phyloP scores from a whole-genome alignment of 2,113 vertebrate species.

The Vimba vimba region DNA sequence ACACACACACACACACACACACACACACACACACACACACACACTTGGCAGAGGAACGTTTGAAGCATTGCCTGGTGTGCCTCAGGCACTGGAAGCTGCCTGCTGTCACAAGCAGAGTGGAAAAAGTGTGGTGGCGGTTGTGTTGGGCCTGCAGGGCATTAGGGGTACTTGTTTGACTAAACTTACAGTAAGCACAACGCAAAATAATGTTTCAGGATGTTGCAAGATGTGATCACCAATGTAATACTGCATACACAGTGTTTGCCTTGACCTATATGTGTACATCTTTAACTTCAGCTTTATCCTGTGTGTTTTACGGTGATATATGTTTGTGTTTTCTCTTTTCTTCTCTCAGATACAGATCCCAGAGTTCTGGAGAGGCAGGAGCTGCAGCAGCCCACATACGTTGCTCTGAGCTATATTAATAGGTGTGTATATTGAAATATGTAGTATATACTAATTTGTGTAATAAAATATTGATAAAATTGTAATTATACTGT shows the following conservation, averaged over 20 bases:
- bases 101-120: constrained; percentile 59
- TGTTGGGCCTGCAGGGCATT: constrained; percentile 16
- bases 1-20: constrained; percentile 6
- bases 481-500: no score
- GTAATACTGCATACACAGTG: neutral
- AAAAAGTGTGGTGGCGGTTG: constrained; percentile 47
- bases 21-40: constrained; percentile 33
- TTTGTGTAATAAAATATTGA: neutral
- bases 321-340: neutral
- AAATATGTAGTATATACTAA: neutral
- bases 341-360: constrained; percentile 81
- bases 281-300: neutral
- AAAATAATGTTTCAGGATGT: neutral
- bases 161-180: constrained; percentile 12
- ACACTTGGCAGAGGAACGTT: constrained; percentile 56
- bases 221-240: no score
- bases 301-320: neutral
- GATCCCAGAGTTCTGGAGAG: constrained; percentile 98
- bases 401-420: constrained; percentile 97
- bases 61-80: constrained; percentile 66
- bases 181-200: constrained; percentile 11
- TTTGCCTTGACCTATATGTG: neutral
- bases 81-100: constrained; percentile 72
- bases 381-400: constrained; percentile 98
- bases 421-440: constrained; percentile 89